Evolutionary conservation across 2,888 invertebrate species (phyloP).

Genomic region (Thecophora atra): DNA sequence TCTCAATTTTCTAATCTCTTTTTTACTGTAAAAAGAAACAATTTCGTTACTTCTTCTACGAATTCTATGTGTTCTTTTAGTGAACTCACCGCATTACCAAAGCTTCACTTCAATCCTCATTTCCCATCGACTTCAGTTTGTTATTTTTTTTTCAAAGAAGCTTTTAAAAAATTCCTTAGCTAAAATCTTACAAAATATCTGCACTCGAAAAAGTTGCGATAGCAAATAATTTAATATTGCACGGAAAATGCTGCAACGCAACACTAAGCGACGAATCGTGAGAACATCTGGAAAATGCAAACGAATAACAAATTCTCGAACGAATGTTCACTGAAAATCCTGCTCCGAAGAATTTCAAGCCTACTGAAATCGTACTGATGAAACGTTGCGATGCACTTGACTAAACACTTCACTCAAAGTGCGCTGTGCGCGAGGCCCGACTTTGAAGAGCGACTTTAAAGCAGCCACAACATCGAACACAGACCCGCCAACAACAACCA

Average conservation of each 20-base stretch:
- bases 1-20: no score
- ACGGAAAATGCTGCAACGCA: conserved; percentile 12
- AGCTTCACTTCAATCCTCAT: no score
- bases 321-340: neutral
- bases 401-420: conserved; percentile 27
- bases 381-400: conserved; percentile 37
- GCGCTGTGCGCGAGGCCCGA: neutral
- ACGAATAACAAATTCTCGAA: conserved; percentile 13
- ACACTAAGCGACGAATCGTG: conserved; percentile 15
- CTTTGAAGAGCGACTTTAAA: neutral
- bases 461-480: neutral
- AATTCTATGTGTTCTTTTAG: no score
- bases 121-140: neutral
- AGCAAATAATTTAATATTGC: conserved; percentile 13
- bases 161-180: conserved; percentile 15
- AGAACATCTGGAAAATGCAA: conserved; percentile 18
- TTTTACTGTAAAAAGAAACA: no score
- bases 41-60: no score
- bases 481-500: neutral
- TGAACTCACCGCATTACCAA: neutral
- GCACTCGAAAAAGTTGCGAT: conserved; percentile 18
- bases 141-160: neutral
- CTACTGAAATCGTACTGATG: conserved; percentile 32
- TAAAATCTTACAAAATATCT: conserved; percentile 11
- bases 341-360: conserved; percentile 22